These are phyloP conservation scores for Aphelenchoides bicaudatus DNA, from an alignment of 2,888 invertebrate genomes.

Conservation along the genomic window DNA sequence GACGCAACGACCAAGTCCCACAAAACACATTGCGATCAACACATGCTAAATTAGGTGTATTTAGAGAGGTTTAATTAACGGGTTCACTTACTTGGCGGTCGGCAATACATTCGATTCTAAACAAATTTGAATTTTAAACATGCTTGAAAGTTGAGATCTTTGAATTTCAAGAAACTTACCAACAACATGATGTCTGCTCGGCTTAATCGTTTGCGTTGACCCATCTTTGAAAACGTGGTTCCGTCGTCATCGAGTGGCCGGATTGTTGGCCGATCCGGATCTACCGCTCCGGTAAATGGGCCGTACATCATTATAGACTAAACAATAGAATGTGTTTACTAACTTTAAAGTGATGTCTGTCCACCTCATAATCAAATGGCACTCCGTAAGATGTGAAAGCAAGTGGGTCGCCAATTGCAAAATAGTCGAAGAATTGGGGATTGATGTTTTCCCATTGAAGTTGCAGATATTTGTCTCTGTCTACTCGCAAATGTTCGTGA, in stretches of 20 bases:
- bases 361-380: slow-evolving; percentile 11
- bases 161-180: no score
- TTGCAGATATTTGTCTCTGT: slow-evolving; percentile 44
- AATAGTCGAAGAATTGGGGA: slow-evolving; percentile 57
- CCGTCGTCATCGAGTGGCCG: slow-evolving; percentile 37
- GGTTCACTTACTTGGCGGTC: slow-evolving; percentile 27
- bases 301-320: slow-evolving; percentile 58
- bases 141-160: no score
- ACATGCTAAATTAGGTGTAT: slow-evolving; percentile 27
- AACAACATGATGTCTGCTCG: slow-evolving; percentile 44
- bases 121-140: no score
- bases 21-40: slow-evolving; percentile 54
- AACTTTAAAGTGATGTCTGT: slow-evolving; percentile 34
- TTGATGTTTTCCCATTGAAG: slow-evolving; percentile 56
- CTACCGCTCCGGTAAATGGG: slow-evolving; percentile 48
- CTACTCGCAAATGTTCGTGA: slow-evolving; percentile 55
- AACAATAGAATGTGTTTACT: slow-evolving; percentile 47
- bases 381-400: slow-evolving; percentile 45
- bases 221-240: slow-evolving; percentile 40
- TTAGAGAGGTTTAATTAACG: neutral
- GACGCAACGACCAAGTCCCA: slow-evolving; percentile 51
- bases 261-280: slow-evolving; percentile 50
- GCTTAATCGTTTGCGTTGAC: slow-evolving; percentile 49
- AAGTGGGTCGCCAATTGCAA: slow-evolving; percentile 52
- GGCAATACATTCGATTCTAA: slow-evolving; percentile 57